A percentile compares a stretch with the other conserved stretches of the same genome.
Evolutionary conservation across 2,797 vertebrate species (phyloP).

Genomic region (Numenius phaeopus): DNA sequence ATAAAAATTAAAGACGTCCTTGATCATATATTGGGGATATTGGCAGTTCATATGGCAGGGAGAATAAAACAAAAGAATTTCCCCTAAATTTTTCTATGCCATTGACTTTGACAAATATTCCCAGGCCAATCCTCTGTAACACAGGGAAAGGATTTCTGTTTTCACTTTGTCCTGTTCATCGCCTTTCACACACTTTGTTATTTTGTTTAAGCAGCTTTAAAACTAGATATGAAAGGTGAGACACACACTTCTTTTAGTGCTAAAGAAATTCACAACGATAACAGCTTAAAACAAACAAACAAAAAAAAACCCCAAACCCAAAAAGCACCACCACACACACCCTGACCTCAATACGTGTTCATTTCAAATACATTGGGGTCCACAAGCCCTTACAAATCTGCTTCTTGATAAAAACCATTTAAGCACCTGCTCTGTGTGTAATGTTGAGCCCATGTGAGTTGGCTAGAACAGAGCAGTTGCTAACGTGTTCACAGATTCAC

Average conservation of each 20-base stretch:
- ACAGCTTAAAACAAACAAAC: background rate
- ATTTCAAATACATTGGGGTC: background rate
- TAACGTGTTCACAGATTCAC: background rate
- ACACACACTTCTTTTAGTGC: background rate
- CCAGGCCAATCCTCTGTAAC: background rate
- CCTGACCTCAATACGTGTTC: background rate
- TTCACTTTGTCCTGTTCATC: background rate
- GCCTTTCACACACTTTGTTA: background rate
- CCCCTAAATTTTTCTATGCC: background rate
- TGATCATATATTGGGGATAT: background rate
- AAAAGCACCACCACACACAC: no score
- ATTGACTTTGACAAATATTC: background rate
- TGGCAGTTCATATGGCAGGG: background rate
- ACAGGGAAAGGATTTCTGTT: background rate
- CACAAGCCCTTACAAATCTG: background rate
- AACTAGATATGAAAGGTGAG: constrained; percentile 8
- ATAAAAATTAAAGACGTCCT: background rate
- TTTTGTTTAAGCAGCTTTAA: constrained; percentile 19
- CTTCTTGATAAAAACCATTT: background rate
- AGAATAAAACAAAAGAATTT: background rate
- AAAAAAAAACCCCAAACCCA: background rate
- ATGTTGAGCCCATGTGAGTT: background rate
- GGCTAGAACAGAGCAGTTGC: background rate
- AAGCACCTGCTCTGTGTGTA: background rate
- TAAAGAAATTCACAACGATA: background rate